Evolutionary conservation across 2,797 vertebrate species (phyloP), one percentile per base, ranked within the genome.

Genomic region (Neopelma chrysocephalum): DNA sequence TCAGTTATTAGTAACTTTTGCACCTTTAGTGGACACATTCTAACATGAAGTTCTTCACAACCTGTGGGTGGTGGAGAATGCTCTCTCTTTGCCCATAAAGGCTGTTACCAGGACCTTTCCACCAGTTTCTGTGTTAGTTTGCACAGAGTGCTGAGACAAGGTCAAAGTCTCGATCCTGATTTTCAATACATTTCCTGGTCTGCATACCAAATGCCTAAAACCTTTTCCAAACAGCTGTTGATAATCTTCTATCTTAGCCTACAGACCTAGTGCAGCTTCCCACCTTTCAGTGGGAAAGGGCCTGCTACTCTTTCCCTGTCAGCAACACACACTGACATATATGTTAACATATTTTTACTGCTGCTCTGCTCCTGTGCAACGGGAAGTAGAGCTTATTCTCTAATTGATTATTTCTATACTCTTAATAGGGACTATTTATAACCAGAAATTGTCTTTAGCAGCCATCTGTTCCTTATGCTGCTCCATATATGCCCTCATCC

Each of bases 381-480:
- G 83, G 27, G 50, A 96, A 93, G 42, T 14, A 82, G 71, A 94
- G 48, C 45, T 81, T 82, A 90, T 45, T 70, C 29, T 6, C 56
- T 89, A 87, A 82, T 8, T 95, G 42, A 91, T 95, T 79, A 77
- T 96, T 92, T 75, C 85, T 84, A 58, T 91, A 84, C 66, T 90
- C 73, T 61, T 96, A 82, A 82, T 75, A 72, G 34, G 54, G 26
- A 57, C 80, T 91, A 90, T 88, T 92, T 83, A 75, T 58, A 78
- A 45, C 78, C 36, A 89, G 73, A 94, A 95, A 82, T 89, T 94
- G 47, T 93, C 91, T 96, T 71, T 58, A 97, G 72, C 81, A 71
- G 76, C 78, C 91, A 86, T 94, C 90, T 96, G 92, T 95, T 95
- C 91, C 92, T 94, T 87, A 62, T 66, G 66, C 82, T 96, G 81